Percentiles rank a stretch among this genome's conserved stretches.
Conservation (phyloP, 30 jellyfish, hydroid and myxozoan species). For the Mastigias papua region DNA sequence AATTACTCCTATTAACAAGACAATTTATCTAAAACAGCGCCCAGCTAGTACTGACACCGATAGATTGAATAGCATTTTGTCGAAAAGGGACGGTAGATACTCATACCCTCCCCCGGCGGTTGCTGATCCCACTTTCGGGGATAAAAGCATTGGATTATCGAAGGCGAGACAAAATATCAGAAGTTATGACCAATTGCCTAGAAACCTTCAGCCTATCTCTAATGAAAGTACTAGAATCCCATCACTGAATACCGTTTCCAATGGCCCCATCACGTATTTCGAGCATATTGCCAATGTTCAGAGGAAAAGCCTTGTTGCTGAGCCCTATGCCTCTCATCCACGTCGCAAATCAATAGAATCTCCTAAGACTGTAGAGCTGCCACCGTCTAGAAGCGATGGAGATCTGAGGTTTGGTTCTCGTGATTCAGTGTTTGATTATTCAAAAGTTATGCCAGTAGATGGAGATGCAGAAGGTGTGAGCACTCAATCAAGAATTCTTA, state of each 20-base stretch:
- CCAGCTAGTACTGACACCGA: background rate
- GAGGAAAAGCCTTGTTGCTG: conserved; percentile 39
- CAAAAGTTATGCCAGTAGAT: background rate
- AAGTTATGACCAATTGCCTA: conserved; percentile 1
- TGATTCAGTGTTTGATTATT: conserved; percentile 1
- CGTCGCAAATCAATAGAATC: conserved; percentile 16
- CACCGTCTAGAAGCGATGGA: background rate
- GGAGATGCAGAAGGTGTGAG: background rate
- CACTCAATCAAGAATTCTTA: background rate
- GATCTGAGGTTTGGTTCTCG: background rate
- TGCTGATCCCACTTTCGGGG: background rate
- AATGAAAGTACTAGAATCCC: background rate
- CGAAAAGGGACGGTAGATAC: conserved; percentile 5
- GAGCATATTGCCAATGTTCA: conserved; percentile 45
- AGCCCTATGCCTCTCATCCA: conserved; percentile 58
- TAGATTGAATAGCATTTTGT: background rate
- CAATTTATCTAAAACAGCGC: conserved; percentile 42
- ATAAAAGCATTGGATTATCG: background rate
- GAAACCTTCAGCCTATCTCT: background rate
- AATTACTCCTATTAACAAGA: conserved; percentile 16
- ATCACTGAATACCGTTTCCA: conserved; percentile 22
- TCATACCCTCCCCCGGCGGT: conserved; percentile 59
- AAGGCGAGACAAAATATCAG: background rate
- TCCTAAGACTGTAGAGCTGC: background rate
- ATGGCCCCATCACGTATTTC: conserved; percentile 54